Evolutionary conservation across 2,888 invertebrate genomes (phyloP).

Genomic region (Tipula confusa): DNA sequence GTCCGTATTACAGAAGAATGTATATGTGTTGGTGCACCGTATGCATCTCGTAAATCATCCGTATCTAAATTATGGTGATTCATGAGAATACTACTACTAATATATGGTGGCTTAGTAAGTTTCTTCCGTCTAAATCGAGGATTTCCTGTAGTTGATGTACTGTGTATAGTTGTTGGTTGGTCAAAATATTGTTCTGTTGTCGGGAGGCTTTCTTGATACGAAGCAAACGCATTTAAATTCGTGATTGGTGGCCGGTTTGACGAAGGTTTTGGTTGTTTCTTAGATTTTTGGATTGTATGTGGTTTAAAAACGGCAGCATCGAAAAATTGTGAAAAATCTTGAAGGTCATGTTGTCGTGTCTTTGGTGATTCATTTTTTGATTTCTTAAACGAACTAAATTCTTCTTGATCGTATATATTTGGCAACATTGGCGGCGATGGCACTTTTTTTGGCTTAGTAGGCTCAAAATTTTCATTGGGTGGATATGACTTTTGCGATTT

Average conservation of each 20-base stretch:
- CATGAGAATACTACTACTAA: not conserved
- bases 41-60: slow-evolving; percentile 46
- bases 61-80: slow-evolving; percentile 44
- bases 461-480: slow-evolving; percentile 13
- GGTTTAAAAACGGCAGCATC: not conserved
- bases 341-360: not conserved
- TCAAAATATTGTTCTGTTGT: slow-evolving; percentile 33
- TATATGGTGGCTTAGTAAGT: slow-evolving; percentile 33
- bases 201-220: not conserved
- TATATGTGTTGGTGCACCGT: slow-evolving; percentile 40
- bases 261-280: not conserved
- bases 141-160: slow-evolving; percentile 32
- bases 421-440: slow-evolving; percentile 42
- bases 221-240: slow-evolving; percentile 29
- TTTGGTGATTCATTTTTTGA: not conserved
- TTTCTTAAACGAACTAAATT: slow-evolving; percentile 34
- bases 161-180: slow-evolving; percentile 32
- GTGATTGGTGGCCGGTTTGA: not conserved
- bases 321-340: not conserved
- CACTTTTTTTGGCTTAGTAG: not conserved
- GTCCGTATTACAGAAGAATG: not conserved
- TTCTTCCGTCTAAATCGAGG: slow-evolving; percentile 39
- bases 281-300: not conserved
- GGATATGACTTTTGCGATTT: not conserved
- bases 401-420: slow-evolving; percentile 35